Percentiles rank a stretch among this genome's conserved stretches.
These are phyloP conservation scores for Ichneumoninae sp. DNA, from an alignment of 2,888 invertebrate species.

Conservation along the genomic window DNA sequence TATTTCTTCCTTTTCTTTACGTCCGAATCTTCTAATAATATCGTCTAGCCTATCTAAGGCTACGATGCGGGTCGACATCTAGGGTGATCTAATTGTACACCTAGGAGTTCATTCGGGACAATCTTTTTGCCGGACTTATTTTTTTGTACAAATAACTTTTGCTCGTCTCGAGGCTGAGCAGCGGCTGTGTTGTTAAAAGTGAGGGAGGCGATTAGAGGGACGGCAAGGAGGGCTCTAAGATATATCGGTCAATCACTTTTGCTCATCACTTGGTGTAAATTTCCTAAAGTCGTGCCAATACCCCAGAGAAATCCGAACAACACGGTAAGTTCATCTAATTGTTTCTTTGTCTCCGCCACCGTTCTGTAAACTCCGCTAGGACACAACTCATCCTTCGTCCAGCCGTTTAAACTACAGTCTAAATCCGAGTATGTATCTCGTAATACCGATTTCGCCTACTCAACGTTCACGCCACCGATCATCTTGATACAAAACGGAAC, in stretches of 20 bases:
- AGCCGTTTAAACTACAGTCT: neutral
- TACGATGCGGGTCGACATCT: slow-evolving; percentile 67
- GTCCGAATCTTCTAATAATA: slow-evolving; percentile 43
- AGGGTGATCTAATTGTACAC: slow-evolving; percentile 66
- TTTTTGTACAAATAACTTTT: slow-evolving; percentile 36
- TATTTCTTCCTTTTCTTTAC: slow-evolving; percentile 22
- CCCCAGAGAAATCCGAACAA: slow-evolving; percentile 11
- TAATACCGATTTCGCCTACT: slow-evolving; percentile 47
- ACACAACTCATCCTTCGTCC: neutral
- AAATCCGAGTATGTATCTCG: slow-evolving; percentile 31
- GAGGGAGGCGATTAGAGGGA: slow-evolving; percentile 58
- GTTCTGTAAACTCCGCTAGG: neutral
- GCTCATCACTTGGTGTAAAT: slow-evolving; percentile 60
- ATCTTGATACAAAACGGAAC: slow-evolving; percentile 23
- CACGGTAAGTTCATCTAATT: neutral
- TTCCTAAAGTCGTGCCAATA: slow-evolving; percentile 45
- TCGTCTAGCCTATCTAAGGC: slow-evolving; percentile 57
- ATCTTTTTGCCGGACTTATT: slow-evolving; percentile 65
- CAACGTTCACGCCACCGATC: slow-evolving; percentile 21
- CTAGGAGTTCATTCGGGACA: slow-evolving; percentile 68
- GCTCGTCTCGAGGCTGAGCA: slow-evolving; percentile 65
- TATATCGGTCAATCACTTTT: slow-evolving; percentile 40
- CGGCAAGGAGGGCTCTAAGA: slow-evolving; percentile 61
- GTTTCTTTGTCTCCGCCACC: neutral
- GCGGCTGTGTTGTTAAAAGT: slow-evolving; percentile 45